Conservation (phyloP, 2,888 invertebrate genomes). For the Agriopis leucophaearia region DNA sequence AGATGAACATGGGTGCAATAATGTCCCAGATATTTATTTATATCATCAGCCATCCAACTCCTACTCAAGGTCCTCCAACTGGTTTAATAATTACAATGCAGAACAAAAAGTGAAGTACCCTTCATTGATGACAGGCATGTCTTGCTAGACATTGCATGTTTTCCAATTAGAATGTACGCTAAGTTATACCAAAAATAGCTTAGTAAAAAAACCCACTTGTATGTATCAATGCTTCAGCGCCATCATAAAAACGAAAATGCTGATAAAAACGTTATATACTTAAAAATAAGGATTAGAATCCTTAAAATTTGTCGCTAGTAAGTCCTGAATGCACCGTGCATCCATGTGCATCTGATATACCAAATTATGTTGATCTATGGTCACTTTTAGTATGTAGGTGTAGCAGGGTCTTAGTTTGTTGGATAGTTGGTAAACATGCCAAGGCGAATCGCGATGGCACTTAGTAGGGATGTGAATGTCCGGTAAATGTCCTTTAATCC, state of each 20-base stretch:
- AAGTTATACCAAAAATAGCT: too few relatives aligned
- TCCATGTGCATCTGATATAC: neutral
- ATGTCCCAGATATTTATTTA: too few relatives aligned
- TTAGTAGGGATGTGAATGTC: slow-evolving; percentile 46
- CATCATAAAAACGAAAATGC: neutral
- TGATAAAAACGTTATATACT: neutral
- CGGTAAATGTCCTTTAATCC: slow-evolving; percentile 4
- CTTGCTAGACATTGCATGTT: too few relatives aligned
- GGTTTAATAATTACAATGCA: too few relatives aligned
- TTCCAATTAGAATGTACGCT: too few relatives aligned
- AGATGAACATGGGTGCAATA: too few relatives aligned
- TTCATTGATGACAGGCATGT: too few relatives aligned
- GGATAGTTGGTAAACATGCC: slow-evolving; percentile 62
- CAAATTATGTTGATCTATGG: slow-evolving; percentile 11
- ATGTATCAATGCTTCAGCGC: neutral
- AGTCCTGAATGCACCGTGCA: slow-evolving; percentile 3
- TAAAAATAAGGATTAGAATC: neutral
- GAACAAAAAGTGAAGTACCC: too few relatives aligned
- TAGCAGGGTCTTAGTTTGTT: slow-evolving; percentile 42
- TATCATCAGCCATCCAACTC: too few relatives aligned
- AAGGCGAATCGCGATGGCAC: slow-evolving; percentile 69
- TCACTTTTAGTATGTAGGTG: slow-evolving; percentile 21
- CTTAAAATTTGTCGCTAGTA: neutral
- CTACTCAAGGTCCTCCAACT: too few relatives aligned
- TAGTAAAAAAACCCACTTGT: too few relatives aligned